Conservation (phyloP, 2,888 invertebrate genomes). For the Dendrolimus houi region DNA sequence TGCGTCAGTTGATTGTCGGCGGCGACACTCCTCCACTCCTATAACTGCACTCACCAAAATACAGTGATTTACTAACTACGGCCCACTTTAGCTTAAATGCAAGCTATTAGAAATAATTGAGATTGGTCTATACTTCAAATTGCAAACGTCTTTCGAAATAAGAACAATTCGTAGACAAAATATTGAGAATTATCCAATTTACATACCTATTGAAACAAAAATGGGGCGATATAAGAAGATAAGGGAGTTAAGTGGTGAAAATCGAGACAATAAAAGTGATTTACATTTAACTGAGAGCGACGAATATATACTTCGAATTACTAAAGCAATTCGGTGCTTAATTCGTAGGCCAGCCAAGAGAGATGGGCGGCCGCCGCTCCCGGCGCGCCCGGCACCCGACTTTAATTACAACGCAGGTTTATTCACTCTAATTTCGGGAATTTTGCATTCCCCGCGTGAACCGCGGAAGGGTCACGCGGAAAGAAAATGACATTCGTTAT, state of each 20-base stretch:
- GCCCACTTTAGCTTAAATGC: too few relatives aligned
- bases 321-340: constrained; percentile 73
- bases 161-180: not conserved
- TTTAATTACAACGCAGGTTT: constrained; percentile 74
- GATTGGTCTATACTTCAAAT: too few relatives aligned
- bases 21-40: constrained; percentile 17
- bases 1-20: constrained; percentile 63
- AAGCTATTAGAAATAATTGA: too few relatives aligned
- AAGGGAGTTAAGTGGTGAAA: constrained; percentile 52
- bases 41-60: constrained; percentile 16
- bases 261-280: constrained; percentile 71
- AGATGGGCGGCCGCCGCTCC: constrained; percentile 60
- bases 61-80: not conserved
- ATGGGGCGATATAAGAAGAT: constrained; percentile 38
- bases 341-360: constrained; percentile 73
- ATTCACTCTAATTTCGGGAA: constrained; percentile 72
- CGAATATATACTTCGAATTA: constrained; percentile 73
- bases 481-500: constrained; percentile 76
- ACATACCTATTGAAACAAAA: constrained; percentile 18
- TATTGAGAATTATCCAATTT: not conserved
- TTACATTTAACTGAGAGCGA: constrained; percentile 66
- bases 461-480: constrained; percentile 71
- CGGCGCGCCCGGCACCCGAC: constrained; percentile 46
- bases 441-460: constrained; percentile 72
- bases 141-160: too few relatives aligned